phyloP scores from a whole-genome alignment of 2,888 invertebrate genomes.

The Nomada ruficornis region DNA sequence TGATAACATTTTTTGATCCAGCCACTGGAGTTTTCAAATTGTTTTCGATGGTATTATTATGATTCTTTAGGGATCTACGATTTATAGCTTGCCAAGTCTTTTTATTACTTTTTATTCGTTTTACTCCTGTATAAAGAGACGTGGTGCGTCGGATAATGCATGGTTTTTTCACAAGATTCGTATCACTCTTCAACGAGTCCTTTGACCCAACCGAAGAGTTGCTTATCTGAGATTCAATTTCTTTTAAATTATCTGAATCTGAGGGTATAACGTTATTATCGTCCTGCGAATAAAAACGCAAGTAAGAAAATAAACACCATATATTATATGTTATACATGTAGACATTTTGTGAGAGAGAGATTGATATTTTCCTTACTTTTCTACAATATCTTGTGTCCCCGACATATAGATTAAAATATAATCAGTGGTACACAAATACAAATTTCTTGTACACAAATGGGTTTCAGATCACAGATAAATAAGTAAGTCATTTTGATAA shows the following conservation, averaged over 20 bases:
- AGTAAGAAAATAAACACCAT: slow-evolving; percentile 26
- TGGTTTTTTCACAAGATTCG: slow-evolving; percentile 69
- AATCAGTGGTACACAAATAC: background rate
- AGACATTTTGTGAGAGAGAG: slow-evolving; percentile 52
- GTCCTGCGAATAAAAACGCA: slow-evolving; percentile 74
- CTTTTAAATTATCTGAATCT: slow-evolving; percentile 70
- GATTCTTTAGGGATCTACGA: slow-evolving; percentile 74
- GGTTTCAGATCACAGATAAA: background rate
- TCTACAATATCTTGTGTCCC: background rate
- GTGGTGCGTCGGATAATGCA: slow-evolving; percentile 74
- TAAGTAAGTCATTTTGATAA: background rate
- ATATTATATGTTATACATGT: background rate
- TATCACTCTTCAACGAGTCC: slow-evolving; percentile 67
- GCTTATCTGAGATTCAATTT: slow-evolving; percentile 66
- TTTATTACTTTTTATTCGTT: slow-evolving; percentile 76
- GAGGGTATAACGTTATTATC: slow-evolving; percentile 63
- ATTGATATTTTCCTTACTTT: slow-evolving; percentile 35
- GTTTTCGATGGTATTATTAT: slow-evolving; percentile 62
- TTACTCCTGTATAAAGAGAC: slow-evolving; percentile 75
- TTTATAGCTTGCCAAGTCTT: slow-evolving; percentile 70
- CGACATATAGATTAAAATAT: background rate
- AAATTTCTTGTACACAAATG: slow-evolving; percentile 2
- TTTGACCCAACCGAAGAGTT: slow-evolving; percentile 52
- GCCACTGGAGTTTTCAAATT: slow-evolving; percentile 43
- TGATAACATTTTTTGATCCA: slow-evolving; percentile 58